Evolutionary conservation across 1,140 invertebrate genomes (phyloP).

Genomic region (Brachionus asplanchnoidis): DNA sequence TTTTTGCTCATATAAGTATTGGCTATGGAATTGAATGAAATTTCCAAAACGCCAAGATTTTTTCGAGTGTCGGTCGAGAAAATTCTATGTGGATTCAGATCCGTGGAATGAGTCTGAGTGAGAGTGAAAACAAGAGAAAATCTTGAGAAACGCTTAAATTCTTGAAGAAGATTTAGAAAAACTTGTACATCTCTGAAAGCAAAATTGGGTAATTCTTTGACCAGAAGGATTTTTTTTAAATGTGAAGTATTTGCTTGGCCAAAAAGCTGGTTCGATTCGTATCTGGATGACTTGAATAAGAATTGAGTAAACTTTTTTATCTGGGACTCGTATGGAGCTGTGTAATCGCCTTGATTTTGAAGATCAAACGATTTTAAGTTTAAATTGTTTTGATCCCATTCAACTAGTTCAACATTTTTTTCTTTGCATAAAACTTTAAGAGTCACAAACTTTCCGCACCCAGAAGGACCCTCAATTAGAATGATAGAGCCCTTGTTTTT

Average conservation of each 20-base stretch:
- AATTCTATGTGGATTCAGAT: not conserved
- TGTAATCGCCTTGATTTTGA: not conserved
- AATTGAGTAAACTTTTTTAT: conserved; percentile 27
- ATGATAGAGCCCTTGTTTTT: conserved; percentile 10
- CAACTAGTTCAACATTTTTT: conserved; percentile 29
- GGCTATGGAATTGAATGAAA: conserved; percentile 18
- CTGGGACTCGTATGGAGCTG: not conserved
- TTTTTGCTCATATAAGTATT: conserved; percentile 21
- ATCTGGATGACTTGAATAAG: conserved; percentile 32
- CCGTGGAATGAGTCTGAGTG: not conserved
- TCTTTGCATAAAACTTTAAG: conserved; percentile 24
- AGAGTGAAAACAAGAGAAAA: not conserved
- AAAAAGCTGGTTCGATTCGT: conserved; percentile 29
- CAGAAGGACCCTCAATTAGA: conserved; percentile 28
- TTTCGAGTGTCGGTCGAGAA: not conserved
- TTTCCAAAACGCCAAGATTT: not conserved
- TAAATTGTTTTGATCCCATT: not conserved
- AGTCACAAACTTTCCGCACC: conserved; percentile 21
- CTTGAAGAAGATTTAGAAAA: conserved; percentile 13
- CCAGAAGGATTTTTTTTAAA: not conserved
- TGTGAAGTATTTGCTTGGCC: not conserved
- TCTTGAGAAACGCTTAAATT: conserved; percentile 26
- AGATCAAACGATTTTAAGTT: conserved; percentile 26
- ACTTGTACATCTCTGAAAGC: not conserved
- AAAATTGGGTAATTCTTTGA: conserved; percentile 36